Base-by-base conservation (phyloP, 2,888 invertebrate genomes). In the Dynastes hyllus region DNA sequence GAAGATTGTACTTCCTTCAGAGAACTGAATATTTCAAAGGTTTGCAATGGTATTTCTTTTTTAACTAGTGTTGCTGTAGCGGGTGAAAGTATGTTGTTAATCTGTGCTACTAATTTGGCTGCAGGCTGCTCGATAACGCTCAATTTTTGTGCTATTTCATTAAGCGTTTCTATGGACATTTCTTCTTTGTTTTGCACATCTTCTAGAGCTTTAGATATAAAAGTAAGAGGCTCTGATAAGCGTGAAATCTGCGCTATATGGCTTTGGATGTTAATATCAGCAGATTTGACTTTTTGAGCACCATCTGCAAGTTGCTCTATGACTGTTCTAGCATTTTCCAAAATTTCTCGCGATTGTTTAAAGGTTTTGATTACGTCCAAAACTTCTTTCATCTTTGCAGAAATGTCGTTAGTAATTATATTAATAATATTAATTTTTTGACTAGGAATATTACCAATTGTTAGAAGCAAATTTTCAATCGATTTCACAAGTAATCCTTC, bases 101-200 rank as follows among this genome's bases (percentile, higher is more conserved):
- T 77, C 50, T 81, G 79, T 77, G 76, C 63, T 45, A 58, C 51
- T 65, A 84, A 76, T 50, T 78, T 66, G 53, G 79, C n/a, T 6
- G 83, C 37, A 4, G 82, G 79, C 71, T 80, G 77, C 65, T 78
- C 66, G 37, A 78, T 9, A 37, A 22, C 16, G 11, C 9, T 65
- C 1, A 77, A 53, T 67, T 66, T 77, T 37, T 77, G 53, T 29
- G 63, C 66, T 22, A 66, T 9, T 27, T 40, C 61, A 9, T 66
- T 66, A 27, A 65, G 3, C 37, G 16, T 58, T 13, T 78, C 75
- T 11, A 45, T 27, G 1, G 27, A 1, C 13, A 63, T 50, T 2
- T 22, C 22, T 55, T 55, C 55, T 16, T 55, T 11, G 9, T 73
- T 73, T 27, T 61, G 58, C 6, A 73, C 11, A 16, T 6, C 27